Conservation (phyloP, 2,888 invertebrate species). For the Drosophila siamana region DNA sequence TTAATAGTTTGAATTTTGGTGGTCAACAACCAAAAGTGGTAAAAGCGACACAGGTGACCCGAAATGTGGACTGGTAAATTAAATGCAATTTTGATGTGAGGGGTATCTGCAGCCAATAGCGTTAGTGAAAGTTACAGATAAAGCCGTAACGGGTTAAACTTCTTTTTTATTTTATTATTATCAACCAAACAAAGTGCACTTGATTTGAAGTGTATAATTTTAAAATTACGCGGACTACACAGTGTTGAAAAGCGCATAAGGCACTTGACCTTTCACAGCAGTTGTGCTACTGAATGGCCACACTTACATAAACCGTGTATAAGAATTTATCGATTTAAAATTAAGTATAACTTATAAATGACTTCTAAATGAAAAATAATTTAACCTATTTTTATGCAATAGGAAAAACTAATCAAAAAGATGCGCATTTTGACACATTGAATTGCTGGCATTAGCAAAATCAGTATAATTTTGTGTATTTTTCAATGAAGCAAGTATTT, state of each 20-base stretch:
- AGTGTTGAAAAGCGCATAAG: background rate
- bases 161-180: slow-evolving; percentile 35
- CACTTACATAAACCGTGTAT: background rate
- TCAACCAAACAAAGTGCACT: slow-evolving; percentile 60
- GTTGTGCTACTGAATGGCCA: background rate
- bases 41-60: slow-evolving; percentile 6
- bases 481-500: background rate
- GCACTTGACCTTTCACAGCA: too few species aligned
- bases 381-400: background rate
- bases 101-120: slow-evolving; percentile 5
- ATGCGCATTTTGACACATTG: background rate
- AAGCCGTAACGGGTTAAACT: background rate
- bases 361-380: too few species aligned
- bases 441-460: background rate
- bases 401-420: background rate
- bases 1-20: slow-evolving; percentile 1
- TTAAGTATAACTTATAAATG: too few species aligned
- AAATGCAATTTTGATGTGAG: background rate
- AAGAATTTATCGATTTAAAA: background rate
- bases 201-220: background rate
- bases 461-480: background rate
- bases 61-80: slow-evolving; percentile 14
- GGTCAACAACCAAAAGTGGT: slow-evolving; percentile 40
- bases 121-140: slow-evolving; percentile 54
- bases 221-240: slow-evolving; percentile 1